These are phyloP conservation scores for Orchesella cincta DNA, from an alignment of 1,140 invertebrate species.

Conservation along the genomic window DNA sequence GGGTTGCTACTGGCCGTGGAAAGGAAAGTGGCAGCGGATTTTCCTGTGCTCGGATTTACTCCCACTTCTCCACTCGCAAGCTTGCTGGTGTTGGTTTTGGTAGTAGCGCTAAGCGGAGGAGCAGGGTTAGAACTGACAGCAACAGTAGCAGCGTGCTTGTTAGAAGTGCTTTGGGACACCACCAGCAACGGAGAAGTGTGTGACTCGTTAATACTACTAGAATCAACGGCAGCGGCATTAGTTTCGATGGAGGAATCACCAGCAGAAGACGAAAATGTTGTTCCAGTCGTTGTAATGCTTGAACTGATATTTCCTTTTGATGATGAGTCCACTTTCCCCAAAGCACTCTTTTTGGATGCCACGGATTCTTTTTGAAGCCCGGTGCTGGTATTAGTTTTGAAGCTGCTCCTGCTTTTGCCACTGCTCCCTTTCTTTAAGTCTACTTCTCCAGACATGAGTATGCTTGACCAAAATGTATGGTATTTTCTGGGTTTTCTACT, in stretches of 20 bases:
- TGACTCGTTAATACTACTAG: background rate
- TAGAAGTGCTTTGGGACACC: no score
- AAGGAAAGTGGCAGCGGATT: background rate
- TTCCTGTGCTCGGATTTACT: background rate
- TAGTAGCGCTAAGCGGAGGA: background rate
- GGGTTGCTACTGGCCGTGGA: background rate
- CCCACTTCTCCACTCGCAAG: background rate
- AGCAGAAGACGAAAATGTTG: background rate
- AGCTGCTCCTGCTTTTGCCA: background rate
- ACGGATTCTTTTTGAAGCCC: background rate
- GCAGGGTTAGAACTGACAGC: background rate
- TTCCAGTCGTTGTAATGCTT: background rate
- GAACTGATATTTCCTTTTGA: slow-evolving; percentile 14
- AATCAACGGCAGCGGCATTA: no score
- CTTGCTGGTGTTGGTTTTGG: background rate
- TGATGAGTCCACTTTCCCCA: slow-evolving; percentile 3
- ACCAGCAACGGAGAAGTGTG: background rate
- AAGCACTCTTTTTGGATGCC: background rate
- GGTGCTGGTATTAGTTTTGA: background rate
- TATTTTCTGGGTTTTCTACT: no score
- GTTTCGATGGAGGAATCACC: no score
- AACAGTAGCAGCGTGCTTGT: background rate
- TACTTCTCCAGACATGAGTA: background rate
- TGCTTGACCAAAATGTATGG: background rate
- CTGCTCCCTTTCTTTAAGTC: background rate